These are phyloP conservation scores for Agonopterix subpropinquella DNA, from an alignment of 2,888 invertebrate species.

Conservation along the genomic window DNA sequence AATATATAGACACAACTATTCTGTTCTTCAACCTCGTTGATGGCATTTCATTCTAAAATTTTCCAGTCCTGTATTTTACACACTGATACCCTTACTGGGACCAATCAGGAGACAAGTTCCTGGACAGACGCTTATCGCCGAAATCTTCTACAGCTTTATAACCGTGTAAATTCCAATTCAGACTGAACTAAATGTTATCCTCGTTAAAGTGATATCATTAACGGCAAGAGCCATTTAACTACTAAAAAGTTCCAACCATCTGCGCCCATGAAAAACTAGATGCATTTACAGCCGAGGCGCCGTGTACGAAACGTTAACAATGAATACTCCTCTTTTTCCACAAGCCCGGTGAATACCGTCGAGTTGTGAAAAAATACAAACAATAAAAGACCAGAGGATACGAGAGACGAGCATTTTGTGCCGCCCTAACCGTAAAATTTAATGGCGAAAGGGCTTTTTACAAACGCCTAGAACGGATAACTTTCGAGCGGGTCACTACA, in stretches of 20 bases:
- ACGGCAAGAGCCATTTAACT: slow-evolving; percentile 2
- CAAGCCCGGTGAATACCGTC: slow-evolving; percentile 31
- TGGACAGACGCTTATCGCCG: too few species aligned
- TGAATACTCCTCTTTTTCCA: slow-evolving; percentile 42
- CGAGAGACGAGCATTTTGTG: slow-evolving; percentile 44
- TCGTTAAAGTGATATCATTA: slow-evolving; percentile 1
- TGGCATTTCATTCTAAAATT: too few species aligned
- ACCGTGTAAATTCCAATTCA: too few species aligned
- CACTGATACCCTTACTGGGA: too few species aligned
- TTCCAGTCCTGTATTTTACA: too few species aligned
- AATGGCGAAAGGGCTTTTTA: slow-evolving; percentile 43
- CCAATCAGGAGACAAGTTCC: too few species aligned
- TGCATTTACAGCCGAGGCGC: slow-evolving; percentile 15
- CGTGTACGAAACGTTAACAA: slow-evolving; percentile 45
- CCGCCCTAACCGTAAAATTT: slow-evolving; percentile 60
- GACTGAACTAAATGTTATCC: too few species aligned
- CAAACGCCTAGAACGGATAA: slow-evolving; percentile 25
- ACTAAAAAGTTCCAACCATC: slow-evolving; percentile 20
- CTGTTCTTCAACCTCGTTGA: too few species aligned
- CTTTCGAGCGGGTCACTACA: slow-evolving; percentile 20
- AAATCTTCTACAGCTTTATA: too few species aligned
- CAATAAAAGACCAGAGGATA: slow-evolving; percentile 48
- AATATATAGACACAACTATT: too few species aligned
- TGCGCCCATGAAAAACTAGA: slow-evolving; percentile 21
- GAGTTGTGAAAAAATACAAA: slow-evolving; percentile 53